Evolutionary conservation across 2,888 invertebrate genomes (phyloP).

Genomic region (Dilophus febrilis): DNA sequence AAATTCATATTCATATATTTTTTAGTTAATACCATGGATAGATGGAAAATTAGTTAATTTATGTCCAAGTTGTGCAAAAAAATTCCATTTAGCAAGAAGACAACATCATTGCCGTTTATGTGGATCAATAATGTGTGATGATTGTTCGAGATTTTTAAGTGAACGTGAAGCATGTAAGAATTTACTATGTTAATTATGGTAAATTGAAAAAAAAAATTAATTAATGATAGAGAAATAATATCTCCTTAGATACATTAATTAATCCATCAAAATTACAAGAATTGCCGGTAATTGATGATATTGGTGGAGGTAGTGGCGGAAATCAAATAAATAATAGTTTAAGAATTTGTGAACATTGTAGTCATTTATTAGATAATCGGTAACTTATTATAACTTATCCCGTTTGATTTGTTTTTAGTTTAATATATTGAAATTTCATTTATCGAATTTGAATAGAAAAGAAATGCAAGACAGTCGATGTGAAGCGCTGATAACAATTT

Average conservation of each 20-base stretch:
- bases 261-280: constrained; percentile 25
- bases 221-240: too few species aligned
- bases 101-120: constrained; percentile 95
- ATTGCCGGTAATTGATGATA: constrained; percentile 9
- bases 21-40: constrained; percentile 74
- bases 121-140: constrained; percentile 83
- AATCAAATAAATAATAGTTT: constrained; percentile 44
- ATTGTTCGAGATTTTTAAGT: constrained; percentile 74
- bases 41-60: constrained; percentile 77
- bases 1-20: too few species aligned
- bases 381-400: neutral
- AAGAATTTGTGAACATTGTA: constrained; percentile 59
- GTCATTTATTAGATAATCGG: constrained; percentile 53
- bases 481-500: constrained; percentile 56
- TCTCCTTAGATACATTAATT: constrained; percentile 33
- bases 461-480: constrained; percentile 67
- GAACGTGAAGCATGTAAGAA: constrained; percentile 58
- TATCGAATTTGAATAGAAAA: too few species aligned
- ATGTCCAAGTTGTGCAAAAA: constrained; percentile 81
- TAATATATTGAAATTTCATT: too few species aligned
- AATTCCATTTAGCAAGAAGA: constrained; percentile 71
- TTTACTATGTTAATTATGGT: too few species aligned
- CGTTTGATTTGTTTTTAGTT: neutral
- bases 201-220: too few species aligned
- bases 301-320: too few species aligned